These are phyloP conservation scores for Chionoecetes opilio DNA, from an alignment of 1,140 invertebrate species.

Conservation along the genomic window DNA sequence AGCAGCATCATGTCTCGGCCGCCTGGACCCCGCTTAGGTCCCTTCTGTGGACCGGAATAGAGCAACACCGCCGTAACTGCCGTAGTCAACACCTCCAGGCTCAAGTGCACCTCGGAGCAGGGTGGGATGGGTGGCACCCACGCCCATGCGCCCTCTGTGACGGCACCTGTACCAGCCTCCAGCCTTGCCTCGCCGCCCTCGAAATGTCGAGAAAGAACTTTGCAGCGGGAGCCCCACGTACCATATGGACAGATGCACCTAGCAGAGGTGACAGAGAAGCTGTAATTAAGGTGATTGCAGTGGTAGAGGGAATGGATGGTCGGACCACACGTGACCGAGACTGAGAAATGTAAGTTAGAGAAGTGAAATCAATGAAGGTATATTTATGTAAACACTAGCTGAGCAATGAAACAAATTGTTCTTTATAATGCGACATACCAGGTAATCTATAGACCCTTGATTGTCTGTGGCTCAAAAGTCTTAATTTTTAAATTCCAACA, in stretches of 20 bases:
- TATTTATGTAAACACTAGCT: too few species aligned
- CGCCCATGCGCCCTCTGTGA: constrained; percentile 53
- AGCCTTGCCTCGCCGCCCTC: neutral
- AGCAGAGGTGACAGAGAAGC: neutral
- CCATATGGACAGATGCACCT: constrained; percentile 70
- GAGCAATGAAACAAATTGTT: too few species aligned
- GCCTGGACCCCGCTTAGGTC: neutral
- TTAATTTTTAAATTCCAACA: too few species aligned
- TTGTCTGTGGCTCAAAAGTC: too few species aligned
- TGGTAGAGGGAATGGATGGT: too few species aligned
- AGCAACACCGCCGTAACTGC: constrained; percentile 39
- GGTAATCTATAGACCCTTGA: too few species aligned
- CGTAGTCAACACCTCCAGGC: constrained; percentile 57
- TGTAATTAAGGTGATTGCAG: neutral
- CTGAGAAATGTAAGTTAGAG: too few species aligned
- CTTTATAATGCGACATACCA: too few species aligned
- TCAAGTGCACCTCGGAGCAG: constrained; percentile 67
- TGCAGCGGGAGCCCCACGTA: constrained; percentile 64
- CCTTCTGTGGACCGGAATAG: constrained; percentile 45
- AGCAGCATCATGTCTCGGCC: constrained; percentile 44
- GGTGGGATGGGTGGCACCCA: constrained; percentile 63
- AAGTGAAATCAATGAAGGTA: too few species aligned
- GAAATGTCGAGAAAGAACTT: constrained; percentile 57
- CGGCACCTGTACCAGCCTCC: neutral
- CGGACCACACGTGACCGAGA: too few species aligned